phyloP scores from a whole-genome alignment of 2,888 invertebrate species.

The Cephus runcator region DNA sequence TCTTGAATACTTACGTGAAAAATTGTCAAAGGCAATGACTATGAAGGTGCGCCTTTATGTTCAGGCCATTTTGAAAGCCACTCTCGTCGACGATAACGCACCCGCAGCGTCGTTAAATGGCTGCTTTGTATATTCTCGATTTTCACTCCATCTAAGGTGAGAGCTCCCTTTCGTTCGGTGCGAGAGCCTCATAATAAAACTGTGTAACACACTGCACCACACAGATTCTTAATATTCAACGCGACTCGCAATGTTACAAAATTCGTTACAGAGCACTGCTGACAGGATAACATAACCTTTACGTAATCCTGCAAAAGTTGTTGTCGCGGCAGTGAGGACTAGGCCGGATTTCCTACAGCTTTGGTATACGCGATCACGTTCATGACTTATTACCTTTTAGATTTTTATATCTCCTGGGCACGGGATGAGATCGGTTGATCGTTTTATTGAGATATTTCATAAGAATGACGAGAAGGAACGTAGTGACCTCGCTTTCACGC shows the following conservation, averaged over 20 bases:
- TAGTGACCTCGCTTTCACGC: background rate
- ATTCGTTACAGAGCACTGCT: slow-evolving; percentile 43
- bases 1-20: background rate
- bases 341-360: background rate
- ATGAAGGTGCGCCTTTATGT: background rate
- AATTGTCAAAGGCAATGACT: background rate
- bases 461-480: background rate
- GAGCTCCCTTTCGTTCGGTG: background rate
- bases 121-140: background rate
- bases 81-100: background rate
- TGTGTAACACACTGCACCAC: background rate
- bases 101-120: background rate
- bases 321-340: background rate
- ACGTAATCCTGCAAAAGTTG: slow-evolving; percentile 36
- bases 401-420: background rate
- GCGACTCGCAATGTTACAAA: slow-evolving; percentile 40
- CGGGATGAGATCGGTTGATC: background rate
- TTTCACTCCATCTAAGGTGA: background rate
- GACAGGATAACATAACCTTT: slow-evolving; percentile 48
- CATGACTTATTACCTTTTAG: background rate
- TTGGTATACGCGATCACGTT: background rate
- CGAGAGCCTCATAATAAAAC: background rate
- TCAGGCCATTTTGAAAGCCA: background rate
- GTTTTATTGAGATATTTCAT: background rate
- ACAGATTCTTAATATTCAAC: slow-evolving; percentile 38